Base-by-base conservation (phyloP, 2,797 vertebrate species). In the Myripristis jacobus region DNA sequence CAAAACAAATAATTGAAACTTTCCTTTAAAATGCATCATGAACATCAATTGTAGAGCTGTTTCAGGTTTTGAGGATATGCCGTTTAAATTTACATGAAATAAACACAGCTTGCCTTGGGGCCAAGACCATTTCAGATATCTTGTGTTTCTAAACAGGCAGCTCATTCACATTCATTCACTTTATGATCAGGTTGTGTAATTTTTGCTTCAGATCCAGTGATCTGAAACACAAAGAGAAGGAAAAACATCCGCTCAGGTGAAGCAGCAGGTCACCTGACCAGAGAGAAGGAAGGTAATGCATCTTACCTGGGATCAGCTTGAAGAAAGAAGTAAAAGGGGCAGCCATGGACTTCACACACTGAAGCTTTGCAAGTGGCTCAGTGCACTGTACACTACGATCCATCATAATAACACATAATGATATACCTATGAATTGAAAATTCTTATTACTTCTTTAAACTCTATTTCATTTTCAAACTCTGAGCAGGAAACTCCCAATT, bases 261-360 rank as follows among this genome's bases (percentile, higher is more conserved):
- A 75, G 80, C 79, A 75, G 81, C 84, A 61, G 75, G 58, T 59
- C 63, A 65, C 8, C 34, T 75, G 55, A 69, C 38, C 19, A 18
- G 9, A 59, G 29, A 1, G 3, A 41, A 60, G 51, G 29, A 43
- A 64, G 3, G 22, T 3, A 6, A 61, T 57, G 44, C 12, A 43
- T 80, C 82, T 80, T 88, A 91, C 90, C 89, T 90, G 81, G 62
- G 64, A 62, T 73, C 66, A 51, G 3, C 38, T 44, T 8, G n/a
- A n/a, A n/a, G n/a, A n/a, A n/a, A n/a, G n/a, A n/a, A n/a, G n/a
- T n/a, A n/a, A n/a, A n/a, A n/a, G n/a, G n/a, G n/a, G n/a, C n/a
- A n/a, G n/a, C n/a, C n/a, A n/a, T n/a, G n/a, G n/a, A n/a, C n/a
- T n/a, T 43, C 21, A 51, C 16, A 43, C 24, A 9, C 13, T 41